Evolutionary conservation across 2,113 vertebrate genomes (phyloP).

Genomic region (Todiramphus chloris): DNA sequence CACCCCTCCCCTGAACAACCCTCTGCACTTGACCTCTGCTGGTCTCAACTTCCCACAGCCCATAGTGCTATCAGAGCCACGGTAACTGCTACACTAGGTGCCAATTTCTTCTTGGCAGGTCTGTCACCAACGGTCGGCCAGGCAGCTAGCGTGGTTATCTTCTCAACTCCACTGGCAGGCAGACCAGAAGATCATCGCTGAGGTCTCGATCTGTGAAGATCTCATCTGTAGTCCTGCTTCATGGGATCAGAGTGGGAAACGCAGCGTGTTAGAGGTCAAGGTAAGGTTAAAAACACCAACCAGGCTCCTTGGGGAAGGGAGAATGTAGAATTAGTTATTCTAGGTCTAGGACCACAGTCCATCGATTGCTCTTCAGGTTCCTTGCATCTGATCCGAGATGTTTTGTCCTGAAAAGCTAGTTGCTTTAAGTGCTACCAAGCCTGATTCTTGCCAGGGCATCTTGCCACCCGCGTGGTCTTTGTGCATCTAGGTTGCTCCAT

Average conservation of each 20-base stretch:
- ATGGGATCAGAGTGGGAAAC: background rate
- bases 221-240: background rate
- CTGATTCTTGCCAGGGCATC: background rate
- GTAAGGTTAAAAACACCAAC: background rate
- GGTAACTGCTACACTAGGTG: background rate
- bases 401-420: background rate
- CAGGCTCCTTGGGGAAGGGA: background rate
- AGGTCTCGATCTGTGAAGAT: background rate
- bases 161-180: constrained; percentile 28
- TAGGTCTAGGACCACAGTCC: background rate
- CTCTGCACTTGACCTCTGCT: background rate
- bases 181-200: background rate
- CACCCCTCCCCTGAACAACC: background rate
- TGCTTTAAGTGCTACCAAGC: constrained; percentile 15
- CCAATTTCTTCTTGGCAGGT: background rate
- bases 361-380: background rate
- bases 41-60: background rate
- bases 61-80: background rate
- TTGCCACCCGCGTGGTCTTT: background rate
- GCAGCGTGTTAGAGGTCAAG: background rate
- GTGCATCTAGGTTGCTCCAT: background rate
- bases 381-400: background rate
- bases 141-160: background rate
- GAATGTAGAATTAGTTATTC: background rate
- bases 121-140: background rate